Conservation (phyloP, 2,113 vertebrate species). For the Mus pahari region DNA sequence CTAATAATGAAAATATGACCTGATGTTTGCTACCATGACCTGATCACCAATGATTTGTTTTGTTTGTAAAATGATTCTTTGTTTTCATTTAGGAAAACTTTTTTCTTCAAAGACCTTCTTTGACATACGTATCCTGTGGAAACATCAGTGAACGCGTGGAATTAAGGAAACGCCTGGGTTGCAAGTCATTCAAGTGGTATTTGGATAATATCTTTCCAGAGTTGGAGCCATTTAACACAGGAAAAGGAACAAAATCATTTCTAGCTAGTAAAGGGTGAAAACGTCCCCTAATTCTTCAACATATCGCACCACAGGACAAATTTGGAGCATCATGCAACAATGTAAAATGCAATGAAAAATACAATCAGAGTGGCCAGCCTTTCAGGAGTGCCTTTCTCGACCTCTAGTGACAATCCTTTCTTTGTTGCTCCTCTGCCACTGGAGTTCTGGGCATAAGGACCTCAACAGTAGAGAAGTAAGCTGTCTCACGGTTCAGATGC, state of each 20-base stretch:
- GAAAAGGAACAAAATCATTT: slow-evolving; percentile 88
- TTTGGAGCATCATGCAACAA: not conserved
- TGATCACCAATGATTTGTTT: not conserved
- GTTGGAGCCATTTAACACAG: slow-evolving; percentile 88
- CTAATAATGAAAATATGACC: not conserved
- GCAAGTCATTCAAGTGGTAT: slow-evolving; percentile 96
- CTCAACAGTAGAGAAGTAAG: not conserved
- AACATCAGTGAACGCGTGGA: slow-evolving; percentile 92
- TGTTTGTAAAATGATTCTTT: slow-evolving; percentile 46
- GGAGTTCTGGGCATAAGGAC: not conserved
- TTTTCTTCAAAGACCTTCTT: slow-evolving; percentile 90
- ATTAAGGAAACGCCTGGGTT: slow-evolving; percentile 90
- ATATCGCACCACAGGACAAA: slow-evolving; percentile 86
- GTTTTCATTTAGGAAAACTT: slow-evolving; percentile 91
- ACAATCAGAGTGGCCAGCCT: not conserved
- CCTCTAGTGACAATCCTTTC: too few species aligned
- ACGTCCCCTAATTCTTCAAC: slow-evolving; percentile 89
- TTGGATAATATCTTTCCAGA: slow-evolving; percentile 96
- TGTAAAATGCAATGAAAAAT: not conserved
- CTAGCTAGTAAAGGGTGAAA: slow-evolving; percentile 89
- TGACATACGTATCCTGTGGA: slow-evolving; percentile 89
- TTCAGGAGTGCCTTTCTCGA: not conserved
- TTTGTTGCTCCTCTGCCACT: not conserved
- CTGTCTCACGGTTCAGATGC: not conserved
- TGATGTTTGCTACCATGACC: not conserved